phyloP scores from a whole-genome alignment of 1,140 invertebrate genomes.

The Apis laboriosa region DNA sequence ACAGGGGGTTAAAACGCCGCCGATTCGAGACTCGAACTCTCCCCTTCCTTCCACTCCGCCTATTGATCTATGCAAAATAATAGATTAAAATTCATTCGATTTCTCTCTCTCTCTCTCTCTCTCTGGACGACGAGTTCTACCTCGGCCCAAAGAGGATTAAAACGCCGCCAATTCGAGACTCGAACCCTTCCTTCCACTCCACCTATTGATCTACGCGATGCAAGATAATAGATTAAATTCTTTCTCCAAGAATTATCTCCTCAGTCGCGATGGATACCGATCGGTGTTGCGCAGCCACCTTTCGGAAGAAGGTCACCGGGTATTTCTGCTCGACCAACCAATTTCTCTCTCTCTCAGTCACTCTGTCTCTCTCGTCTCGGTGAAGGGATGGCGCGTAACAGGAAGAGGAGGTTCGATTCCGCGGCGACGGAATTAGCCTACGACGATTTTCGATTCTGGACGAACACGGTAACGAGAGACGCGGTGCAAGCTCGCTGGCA shows the following conservation, averaged over 20 bases:
- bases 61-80: constrained; percentile 24
- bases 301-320: constrained; percentile 29
- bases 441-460: not conserved
- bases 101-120: no score
- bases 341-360: no score
- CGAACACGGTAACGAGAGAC: no score
- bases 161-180: no score
- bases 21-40: constrained; percentile 6
- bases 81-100: not conserved
- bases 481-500: no score
- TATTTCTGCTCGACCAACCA: constrained; percentile 20
- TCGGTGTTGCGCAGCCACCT: not conserved
- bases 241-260: not conserved
- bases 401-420: not conserved
- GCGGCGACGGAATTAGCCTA: not conserved
- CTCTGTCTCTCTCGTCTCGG: not conserved
- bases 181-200: no score
- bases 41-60: not conserved
- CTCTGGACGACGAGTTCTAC: no score
- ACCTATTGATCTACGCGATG: no score
- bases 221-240: no score
- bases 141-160: no score
- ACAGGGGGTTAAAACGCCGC: not conserved
- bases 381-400: not conserved
- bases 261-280: not conserved